Evolutionary conservation across 2,113 vertebrate genomes (phyloP).

Genomic region (Mormyrus iriodes): DNA sequence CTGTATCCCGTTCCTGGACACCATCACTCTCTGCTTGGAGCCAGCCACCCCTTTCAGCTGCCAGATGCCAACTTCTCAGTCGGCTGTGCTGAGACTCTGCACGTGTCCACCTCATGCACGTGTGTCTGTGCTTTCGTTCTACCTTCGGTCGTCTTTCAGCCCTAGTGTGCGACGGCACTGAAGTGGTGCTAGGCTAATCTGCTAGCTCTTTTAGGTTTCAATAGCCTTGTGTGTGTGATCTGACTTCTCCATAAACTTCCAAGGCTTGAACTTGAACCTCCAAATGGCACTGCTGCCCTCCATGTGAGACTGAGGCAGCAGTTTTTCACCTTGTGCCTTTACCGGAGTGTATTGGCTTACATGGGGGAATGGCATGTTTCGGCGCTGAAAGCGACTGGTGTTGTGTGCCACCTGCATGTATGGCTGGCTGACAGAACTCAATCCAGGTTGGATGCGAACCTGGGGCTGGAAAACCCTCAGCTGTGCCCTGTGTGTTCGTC

Average conservation of each 20-base stretch:
- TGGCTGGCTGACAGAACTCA: not conserved
- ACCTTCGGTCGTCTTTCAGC: too few species aligned
- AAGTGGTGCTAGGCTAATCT: not conserved
- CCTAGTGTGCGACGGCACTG: not conserved
- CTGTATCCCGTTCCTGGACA: not conserved
- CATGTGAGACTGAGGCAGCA: not conserved
- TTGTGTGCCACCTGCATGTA: not conserved
- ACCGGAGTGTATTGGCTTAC: not conserved
- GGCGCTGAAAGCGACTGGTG: not conserved
- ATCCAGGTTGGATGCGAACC: not conserved
- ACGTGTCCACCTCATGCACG: not conserved
- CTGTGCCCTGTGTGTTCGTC: not conserved
- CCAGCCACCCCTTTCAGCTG: not conserved
- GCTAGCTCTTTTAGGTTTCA: not conserved
- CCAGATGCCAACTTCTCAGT: not conserved
- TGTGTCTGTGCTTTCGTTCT: not conserved
- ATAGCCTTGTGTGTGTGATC: not conserved
- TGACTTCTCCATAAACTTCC: not conserved
- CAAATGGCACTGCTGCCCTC: not conserved
- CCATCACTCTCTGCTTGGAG: not conserved
- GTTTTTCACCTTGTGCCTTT: not conserved
- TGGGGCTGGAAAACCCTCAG: not conserved
- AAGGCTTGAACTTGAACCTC: not conserved
- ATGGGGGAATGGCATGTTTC: not conserved
- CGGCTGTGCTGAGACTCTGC: not conserved